A percentile compares a stretch with the other conserved stretches of the same genome.
Conservation (phyloP, 2,113 vertebrate genomes). For the Tenrec ecaudatus region DNA sequence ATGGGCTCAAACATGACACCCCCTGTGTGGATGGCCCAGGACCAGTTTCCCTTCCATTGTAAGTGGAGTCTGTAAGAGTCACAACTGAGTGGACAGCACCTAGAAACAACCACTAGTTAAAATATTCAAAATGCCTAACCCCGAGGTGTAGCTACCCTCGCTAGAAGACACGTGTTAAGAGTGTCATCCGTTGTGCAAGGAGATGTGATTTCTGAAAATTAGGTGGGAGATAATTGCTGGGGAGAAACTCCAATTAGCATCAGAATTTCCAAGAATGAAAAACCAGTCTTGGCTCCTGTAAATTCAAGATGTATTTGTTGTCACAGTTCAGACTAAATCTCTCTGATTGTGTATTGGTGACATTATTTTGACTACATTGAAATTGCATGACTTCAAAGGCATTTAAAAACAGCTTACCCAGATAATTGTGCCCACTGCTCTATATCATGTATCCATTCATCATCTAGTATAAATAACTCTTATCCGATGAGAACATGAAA, state of each 20-base stretch:
- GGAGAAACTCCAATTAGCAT: background rate
- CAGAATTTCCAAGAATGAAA: background rate
- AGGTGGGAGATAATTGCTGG: background rate
- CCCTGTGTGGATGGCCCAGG: no score
- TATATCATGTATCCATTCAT: background rate
- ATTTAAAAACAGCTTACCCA: background rate
- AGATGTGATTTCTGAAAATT: background rate
- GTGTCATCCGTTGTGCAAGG: background rate
- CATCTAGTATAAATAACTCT: background rate
- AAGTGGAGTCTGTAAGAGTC: no score
- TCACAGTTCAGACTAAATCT: background rate
- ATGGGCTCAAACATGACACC: no score
- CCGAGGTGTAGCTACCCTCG: background rate
- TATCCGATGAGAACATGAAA: background rate
- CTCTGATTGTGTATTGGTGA: background rate
- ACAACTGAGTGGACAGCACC: no score
- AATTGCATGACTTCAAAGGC: background rate
- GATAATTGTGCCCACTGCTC: background rate
- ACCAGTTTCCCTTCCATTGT: no score
- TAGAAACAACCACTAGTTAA: background rate
- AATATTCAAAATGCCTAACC: slow-evolving; percentile 13
- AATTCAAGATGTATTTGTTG: background rate
- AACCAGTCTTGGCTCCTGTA: background rate
- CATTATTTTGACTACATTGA: background rate
- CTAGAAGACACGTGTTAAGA: background rate